Evolutionary conservation across 2,113 vertebrate species (phyloP).

Genomic region (Suncus etruscus): DNA sequence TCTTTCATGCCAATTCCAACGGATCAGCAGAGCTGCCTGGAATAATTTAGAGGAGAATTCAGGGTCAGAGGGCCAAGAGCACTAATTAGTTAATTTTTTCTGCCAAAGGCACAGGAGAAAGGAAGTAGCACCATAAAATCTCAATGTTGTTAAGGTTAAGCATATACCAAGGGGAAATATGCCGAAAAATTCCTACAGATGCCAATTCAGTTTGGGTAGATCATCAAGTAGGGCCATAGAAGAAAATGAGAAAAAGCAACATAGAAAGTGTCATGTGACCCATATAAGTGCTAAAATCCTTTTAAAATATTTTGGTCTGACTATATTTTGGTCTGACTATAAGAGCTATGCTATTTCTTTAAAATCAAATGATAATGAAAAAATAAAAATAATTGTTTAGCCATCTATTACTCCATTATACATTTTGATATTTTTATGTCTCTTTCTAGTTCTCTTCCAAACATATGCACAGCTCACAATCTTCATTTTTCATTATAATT

Average conservation of each 20-base stretch:
- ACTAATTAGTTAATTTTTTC: neutral
- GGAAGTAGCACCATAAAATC: neutral
- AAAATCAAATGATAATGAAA: neutral
- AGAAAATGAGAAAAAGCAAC: neutral
- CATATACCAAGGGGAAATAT: neutral
- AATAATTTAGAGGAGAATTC: constrained; percentile 28
- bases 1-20: neutral
- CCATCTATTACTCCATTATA: neutral
- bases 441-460: neutral
- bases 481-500: neutral
- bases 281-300: neutral
- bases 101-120: neutral
- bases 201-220: neutral
- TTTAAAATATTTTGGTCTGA: neutral
- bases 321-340: neutral
- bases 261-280: neutral
- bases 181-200: neutral
- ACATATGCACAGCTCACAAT: neutral
- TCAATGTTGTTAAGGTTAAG: neutral
- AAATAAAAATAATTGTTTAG: constrained; percentile 6
- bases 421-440: neutral
- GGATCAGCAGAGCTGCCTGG: neutral
- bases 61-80: neutral
- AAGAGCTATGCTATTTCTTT: neutral
- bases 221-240: neutral